Evolutionary conservation across 2,797 vertebrate genomes (phyloP), one percentile per base, ranked within the genome.

Genomic region (Acridotheres tristis): DNA sequence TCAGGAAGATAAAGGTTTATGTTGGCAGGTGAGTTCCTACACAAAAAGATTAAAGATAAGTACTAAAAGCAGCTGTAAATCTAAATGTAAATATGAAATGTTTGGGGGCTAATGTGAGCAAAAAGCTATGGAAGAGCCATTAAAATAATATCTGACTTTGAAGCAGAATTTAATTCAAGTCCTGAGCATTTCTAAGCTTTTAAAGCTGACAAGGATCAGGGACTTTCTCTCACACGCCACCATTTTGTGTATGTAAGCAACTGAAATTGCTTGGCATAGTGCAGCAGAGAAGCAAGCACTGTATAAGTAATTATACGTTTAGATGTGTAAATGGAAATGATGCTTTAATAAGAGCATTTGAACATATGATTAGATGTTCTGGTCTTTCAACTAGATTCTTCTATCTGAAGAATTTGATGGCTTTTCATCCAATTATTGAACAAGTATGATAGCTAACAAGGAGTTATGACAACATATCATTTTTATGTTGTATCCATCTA

Each of bases 241-340:
- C 38, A 40, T 86, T 94, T 88, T 90, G n/a, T 84, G 81, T 40
- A 68, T 12, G 59, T 7, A 90, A 89, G 65, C 87, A 94, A 81
- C 58, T 27, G 74, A 67, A 94, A 94, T 72, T 30, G 3, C 67
- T 79, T 82, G 85, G 88, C 59, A 81, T 12, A 45, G 69, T 2
- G 7, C 0, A 58, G 58, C 40, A 85, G 48, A 93, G 68, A 89
- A 82, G 88, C 91, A 94, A 95, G 85, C 67, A 47, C 71, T 91
- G 68, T 58, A 79, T 72, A 86, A 90, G 77, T 90, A 94, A 97
- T 95, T 95, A 96, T 45, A 95, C 5, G 23, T 92, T 96, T 79
- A 86, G 69, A 85, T 73, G 87, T 91, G 84, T 50, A 93, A 94
- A 96, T 91, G 78, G 69, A 92, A 96, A 82, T 1, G 42, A 93